Conservation (phyloP, 2,888 invertebrate species). For the Bimastos eiseni region DNA sequence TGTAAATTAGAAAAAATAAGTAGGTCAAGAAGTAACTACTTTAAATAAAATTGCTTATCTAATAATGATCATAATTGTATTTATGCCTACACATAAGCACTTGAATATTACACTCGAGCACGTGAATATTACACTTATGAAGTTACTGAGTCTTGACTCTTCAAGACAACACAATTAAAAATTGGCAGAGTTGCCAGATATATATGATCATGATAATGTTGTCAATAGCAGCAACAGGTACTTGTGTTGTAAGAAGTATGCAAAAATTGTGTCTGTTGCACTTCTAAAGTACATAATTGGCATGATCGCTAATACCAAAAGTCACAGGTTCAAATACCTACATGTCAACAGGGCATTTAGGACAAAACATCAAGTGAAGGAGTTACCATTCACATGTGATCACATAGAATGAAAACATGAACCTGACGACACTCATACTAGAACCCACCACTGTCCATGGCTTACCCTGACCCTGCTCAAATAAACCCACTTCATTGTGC, state of each 20-base stretch:
- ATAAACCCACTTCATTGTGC: background rate
- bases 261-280: background rate
- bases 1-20: background rate
- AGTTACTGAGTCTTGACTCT: background rate
- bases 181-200: background rate
- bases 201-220: background rate
- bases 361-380: background rate
- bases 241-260: background rate
- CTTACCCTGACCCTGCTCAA: background rate
- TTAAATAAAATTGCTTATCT: slow-evolving; percentile 5
- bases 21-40: background rate
- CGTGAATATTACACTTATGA: background rate
- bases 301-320: background rate
- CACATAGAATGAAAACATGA: background rate
- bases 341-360: background rate
- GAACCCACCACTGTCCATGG: background rate
- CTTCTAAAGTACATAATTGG: background rate
- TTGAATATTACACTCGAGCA: background rate
- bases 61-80: background rate
- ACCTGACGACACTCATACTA: background rate
- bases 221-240: background rate
- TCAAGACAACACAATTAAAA: background rate
- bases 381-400: background rate
- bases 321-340: slow-evolving; percentile 2
- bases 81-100: background rate